Evolutionary conservation across 2,113 vertebrate species (phyloP).

Genomic region (Percina caprodes): DNA sequence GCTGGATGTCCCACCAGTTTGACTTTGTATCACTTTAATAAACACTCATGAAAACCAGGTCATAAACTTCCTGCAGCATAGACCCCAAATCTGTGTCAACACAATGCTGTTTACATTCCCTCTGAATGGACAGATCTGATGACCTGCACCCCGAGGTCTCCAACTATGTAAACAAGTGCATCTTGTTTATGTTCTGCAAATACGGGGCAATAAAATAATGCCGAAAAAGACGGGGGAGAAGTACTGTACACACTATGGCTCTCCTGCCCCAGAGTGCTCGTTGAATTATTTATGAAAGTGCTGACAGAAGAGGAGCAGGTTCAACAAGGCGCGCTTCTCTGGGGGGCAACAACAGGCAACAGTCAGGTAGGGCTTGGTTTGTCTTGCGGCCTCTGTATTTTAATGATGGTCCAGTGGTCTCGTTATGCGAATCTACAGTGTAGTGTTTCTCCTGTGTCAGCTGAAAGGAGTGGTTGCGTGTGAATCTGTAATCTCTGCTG

Average conservation of each 20-base stretch:
- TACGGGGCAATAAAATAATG: constrained; percentile 60
- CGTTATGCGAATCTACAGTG: constrained; percentile 66
- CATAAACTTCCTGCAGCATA: constrained; percentile 1
- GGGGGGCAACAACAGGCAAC: constrained; percentile 65
- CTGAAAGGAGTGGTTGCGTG: constrained; percentile 68
- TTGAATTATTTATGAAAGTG: constrained; percentile 83
- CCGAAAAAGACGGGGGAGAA: constrained; percentile 28
- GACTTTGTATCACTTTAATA: background rate
- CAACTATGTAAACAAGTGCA: constrained; percentile 47
- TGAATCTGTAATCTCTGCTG: constrained; percentile 57
- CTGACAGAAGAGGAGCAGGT: constrained; percentile 78
- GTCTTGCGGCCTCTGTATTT: constrained; percentile 71
- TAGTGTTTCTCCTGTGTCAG: constrained; percentile 70
- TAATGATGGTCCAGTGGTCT: constrained; percentile 79
- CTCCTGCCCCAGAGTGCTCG: constrained; percentile 63
- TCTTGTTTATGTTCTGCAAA: constrained; percentile 52
- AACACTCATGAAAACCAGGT: background rate
- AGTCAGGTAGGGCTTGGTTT: constrained; percentile 68
- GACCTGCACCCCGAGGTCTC: constrained; percentile 35
- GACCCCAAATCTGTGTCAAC: background rate
- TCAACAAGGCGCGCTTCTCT: constrained; percentile 72
- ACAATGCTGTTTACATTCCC: background rate
- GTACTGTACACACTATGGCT: constrained; percentile 44
- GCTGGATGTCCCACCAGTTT: background rate
- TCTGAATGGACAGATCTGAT: constrained; percentile 25